Evolutionary conservation across 2,113 vertebrate genomes (phyloP).

Genomic region (Bos javanicus): DNA sequence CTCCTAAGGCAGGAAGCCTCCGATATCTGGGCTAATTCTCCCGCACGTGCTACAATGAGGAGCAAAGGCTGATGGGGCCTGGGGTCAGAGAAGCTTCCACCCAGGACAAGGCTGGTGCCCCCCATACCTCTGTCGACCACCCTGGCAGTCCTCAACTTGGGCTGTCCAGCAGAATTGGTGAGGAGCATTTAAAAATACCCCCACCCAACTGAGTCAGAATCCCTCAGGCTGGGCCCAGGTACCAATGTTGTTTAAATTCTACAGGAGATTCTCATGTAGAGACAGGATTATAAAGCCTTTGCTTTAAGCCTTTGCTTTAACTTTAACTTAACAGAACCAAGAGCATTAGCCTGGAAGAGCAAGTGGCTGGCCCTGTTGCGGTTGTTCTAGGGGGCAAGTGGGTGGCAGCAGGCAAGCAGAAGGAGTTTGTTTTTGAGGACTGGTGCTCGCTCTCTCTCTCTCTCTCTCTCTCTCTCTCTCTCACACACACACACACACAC

Average conservation of each 20-base stretch:
- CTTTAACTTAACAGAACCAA: background rate
- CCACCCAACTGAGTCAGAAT: fast-evolving
- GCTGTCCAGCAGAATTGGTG: background rate
- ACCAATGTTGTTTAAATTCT: background rate
- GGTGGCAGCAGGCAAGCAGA: background rate
- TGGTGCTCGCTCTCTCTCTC: background rate
- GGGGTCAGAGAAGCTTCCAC: background rate
- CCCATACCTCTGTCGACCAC: background rate
- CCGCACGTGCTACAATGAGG: fast-evolving
- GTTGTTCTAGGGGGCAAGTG: fast-evolving
- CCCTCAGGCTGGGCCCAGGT: background rate
- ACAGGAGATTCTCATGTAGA: background rate
- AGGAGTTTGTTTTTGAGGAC: background rate
- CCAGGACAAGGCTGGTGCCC: background rate
- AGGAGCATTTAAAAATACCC: background rate
- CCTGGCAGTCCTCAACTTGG: background rate
- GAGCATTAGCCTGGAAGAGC: background rate
- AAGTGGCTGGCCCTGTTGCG: fast-evolving
- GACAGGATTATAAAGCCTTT: background rate
- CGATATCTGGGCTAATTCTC: background rate
- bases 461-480: background rate
- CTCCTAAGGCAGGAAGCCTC: background rate
- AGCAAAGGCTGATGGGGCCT: background rate
- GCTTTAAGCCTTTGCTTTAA: background rate
- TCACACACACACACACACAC: background rate